Base-by-base conservation (phyloP, 2,797 vertebrate genomes). In the Alectoris magna region DNA sequence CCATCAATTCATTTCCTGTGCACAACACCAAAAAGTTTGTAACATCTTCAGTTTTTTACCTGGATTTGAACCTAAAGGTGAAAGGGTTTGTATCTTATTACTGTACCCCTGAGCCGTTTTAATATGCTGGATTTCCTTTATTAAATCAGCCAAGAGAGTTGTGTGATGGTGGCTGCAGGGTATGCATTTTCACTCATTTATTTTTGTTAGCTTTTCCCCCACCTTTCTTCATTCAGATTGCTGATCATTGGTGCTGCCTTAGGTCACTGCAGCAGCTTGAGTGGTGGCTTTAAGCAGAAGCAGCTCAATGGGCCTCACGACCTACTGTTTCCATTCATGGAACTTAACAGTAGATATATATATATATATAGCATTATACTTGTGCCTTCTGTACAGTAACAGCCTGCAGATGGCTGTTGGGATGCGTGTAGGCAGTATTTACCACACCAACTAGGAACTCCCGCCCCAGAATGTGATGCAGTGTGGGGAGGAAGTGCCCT, bases 321-420 rank as follows among this genome's bases (percentile, higher is more conserved):
- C 69, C 87, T 94, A 85, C 95, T 96, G 39, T 95, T 97, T 96
- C 95, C 77, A 92, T 96, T 97, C 93, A 70, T 74, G 78, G 81
- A 93, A 91, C 89, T 97, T 95, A 83, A 94, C 62, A 96, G 49
- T 92, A 15, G 68, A 94, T n/a, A n/a, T n/a, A n/a, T n/a, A n/a
- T n/a, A n/a, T n/a, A n/a, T n/a, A n/a, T n/a, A n/a, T n/a, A 92
- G 93, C 6, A 1, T 96, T 96, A 84, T 92, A 95, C 91, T 93
- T 95, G 87, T 90, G 79, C 86, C 81, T 95, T 66, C 93, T 93
- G 64, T 83, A 60, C 86, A 15, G 6, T 97, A 97, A 97, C 93
- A 92, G 82, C 68, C 59, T 94, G 59, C 95, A 97, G 94, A 95
- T 97, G 92, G 97, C 82, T 83, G 49, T 63, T 60, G 91, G 90